Conservation (phyloP, 2,113 vertebrate genomes). For the Pandion haliaetus region DNA sequence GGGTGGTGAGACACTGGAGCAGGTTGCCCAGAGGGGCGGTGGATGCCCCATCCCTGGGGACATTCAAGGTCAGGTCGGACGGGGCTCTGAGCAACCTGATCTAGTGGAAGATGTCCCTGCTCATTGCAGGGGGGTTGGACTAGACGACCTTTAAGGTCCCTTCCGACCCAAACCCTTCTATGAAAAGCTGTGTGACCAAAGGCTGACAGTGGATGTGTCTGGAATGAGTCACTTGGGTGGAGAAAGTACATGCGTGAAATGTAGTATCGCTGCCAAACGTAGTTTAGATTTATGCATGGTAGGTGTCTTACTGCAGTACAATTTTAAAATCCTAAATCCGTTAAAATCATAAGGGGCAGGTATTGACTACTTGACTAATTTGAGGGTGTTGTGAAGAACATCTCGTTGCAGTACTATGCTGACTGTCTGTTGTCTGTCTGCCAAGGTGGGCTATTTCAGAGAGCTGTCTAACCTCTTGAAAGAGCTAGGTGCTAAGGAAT, state of each 20-base stretch:
- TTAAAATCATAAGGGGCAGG: neutral
- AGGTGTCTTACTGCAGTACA: neutral
- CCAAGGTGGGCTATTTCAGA: fast-evolving
- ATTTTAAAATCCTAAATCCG: neutral
- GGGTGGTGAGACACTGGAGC: neutral
- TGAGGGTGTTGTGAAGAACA: neutral
- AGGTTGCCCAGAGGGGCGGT: neutral
- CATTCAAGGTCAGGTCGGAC: neutral
- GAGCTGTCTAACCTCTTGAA: neutral
- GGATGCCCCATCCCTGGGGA: too few species aligned
- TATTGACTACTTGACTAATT: neutral
- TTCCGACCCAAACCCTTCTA: neutral
- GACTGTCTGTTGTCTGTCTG: neutral
- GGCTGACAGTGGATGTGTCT: neutral
- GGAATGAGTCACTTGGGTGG: neutral
- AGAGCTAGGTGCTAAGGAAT: neutral
- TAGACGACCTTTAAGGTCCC: fast-evolving
- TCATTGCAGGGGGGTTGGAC: neutral
- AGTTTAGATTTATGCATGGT: neutral
- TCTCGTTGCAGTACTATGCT: fast-evolving
- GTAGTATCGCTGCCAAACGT: neutral
- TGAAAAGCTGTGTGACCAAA: neutral
- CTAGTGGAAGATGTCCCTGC: neutral
- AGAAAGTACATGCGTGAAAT: neutral
- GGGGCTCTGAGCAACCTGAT: neutral